phyloP scores from a whole-genome alignment of 2,888 invertebrate species.

The Sacculina carcini region DNA sequence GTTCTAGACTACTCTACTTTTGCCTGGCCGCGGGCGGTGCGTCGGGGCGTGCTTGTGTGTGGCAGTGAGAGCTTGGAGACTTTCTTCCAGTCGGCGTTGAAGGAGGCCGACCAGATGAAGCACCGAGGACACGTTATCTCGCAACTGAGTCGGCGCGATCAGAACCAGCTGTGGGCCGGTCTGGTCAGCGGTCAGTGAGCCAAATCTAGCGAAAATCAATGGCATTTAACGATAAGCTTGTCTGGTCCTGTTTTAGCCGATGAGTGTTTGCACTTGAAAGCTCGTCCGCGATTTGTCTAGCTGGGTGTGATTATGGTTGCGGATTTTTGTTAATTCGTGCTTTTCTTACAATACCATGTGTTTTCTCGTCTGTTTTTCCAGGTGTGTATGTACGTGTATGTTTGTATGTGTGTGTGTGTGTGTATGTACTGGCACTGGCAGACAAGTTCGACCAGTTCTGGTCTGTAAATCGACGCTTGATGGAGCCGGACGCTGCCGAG shows the following conservation, averaged over 20 bases:
- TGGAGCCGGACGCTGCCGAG: constrained; percentile 41
- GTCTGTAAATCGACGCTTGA: constrained; percentile 80
- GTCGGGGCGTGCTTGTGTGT: too few species aligned
- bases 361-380: too few species aligned
- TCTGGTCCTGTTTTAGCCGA: too few species aligned
- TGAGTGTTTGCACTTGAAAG: too few species aligned
- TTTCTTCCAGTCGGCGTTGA: constrained; percentile 71
- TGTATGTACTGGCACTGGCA: neutral
- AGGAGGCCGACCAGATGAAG: constrained; percentile 95
- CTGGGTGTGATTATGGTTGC: too few species aligned
- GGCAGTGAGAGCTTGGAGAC: constrained; percentile 66
- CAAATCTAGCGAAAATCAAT: too few species aligned
- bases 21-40: too few species aligned
- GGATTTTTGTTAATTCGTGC: too few species aligned
- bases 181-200: constrained; percentile 48
- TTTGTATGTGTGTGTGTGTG: neutral
- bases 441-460: constrained; percentile 69
- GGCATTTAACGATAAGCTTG: too few species aligned
- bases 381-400: neutral
- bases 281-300: too few species aligned
- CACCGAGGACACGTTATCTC: constrained; percentile 70
- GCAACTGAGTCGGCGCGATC: constrained; percentile 84
- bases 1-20: too few species aligned
- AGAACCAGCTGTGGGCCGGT: constrained; percentile 83
- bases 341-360: too few species aligned